Base-by-base conservation (phyloP, 2,888 invertebrate genomes). In the Cosmopolites sordidus region DNA sequence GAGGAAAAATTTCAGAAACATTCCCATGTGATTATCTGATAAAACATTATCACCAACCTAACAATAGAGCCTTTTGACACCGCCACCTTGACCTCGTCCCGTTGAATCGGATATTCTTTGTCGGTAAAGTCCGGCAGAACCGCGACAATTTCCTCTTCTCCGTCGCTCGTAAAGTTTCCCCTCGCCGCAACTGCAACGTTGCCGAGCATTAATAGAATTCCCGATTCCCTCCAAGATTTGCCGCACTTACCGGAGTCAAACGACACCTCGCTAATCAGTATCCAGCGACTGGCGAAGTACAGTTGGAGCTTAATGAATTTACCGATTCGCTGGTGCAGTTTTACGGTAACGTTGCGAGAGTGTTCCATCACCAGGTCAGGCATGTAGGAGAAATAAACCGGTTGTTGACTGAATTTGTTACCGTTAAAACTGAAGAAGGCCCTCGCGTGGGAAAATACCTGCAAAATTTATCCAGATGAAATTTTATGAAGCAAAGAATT, bases 231-330 rank as follows among this genome's bases (percentile, higher is more conserved):
- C 22, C 22, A 22, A 22, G 8, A 22, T 22, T n/a, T 42, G 15
- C n/a, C n/a, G n/a, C 4, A 46, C 56, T 59, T 75, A 90, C 90
- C 84, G 64, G 90, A 90, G 66, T 83, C 82, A 71, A 92, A 92
- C 64, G 85, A 82, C 59, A 92, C 82, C 76, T 92, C 92, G 72
- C 90, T 89, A 66, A 92, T 78, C 79, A 92, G 83, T 69, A 92
- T 84, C 91, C 92, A 92, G 64, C 83, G 79, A 39, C 85, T 81
- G 50, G 87, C 86, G 71, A 90, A 92, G 73, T 86, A 86, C 48
- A 92, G 79, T 69, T 87, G 83, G 67, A 86, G 75, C 75, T 86
- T 86, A 61, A 92, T 75, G 74, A 82, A 89, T 61, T 81, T 80
- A 51, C 87, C 92, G 48, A 89, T 79, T 53, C 86, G 80, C 68